phyloP scores from a whole-genome alignment of 2,888 invertebrate genomes.

The Cyclophora punctaria region DNA sequence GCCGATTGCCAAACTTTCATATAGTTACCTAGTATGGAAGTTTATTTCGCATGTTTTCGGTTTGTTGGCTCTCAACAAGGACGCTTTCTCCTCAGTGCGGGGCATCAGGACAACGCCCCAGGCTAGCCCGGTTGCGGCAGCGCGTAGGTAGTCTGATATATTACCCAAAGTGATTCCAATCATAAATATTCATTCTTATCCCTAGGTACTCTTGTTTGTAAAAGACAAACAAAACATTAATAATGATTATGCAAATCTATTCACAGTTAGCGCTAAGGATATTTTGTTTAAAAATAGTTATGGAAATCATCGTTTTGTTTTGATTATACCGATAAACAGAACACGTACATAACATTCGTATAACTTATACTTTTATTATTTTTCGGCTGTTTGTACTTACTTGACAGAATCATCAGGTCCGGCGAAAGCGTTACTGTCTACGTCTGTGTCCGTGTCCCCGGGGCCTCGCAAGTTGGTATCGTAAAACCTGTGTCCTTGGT shows the following conservation, averaged over 20 bases:
- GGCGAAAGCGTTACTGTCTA: conserved; percentile 76
- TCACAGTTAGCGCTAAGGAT: too few relatives aligned
- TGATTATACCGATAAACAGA: neutral
- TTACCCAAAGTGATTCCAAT: conserved; percentile 7
- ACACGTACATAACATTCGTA: neutral
- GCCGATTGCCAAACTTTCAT: conserved; percentile 31
- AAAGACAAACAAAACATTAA: conserved; percentile 3
- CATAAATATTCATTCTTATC: conserved; percentile 10
- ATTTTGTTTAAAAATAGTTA: neutral
- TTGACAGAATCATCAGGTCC: conserved; percentile 69
- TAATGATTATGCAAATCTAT: conserved; percentile 3
- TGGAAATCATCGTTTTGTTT: neutral
- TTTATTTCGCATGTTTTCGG: conserved; percentile 17
- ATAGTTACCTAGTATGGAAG: conserved; percentile 13
- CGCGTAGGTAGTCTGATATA: conserved; percentile 7
- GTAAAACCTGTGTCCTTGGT: conserved; percentile 79
- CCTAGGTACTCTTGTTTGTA: conserved; percentile 1
- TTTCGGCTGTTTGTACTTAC: conserved; percentile 34
- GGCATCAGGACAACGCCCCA: conserved; percentile 18
- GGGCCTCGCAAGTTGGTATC: conserved; percentile 72
- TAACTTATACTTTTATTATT: neutral
- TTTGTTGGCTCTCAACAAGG: conserved; percentile 26
- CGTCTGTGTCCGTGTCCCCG: conserved; percentile 76
- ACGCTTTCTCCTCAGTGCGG: conserved; percentile 16
- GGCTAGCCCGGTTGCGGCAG: conserved; percentile 1